Evolutionary conservation across 2,888 invertebrate species (phyloP).

Genomic region (Tenthredo notha): DNA sequence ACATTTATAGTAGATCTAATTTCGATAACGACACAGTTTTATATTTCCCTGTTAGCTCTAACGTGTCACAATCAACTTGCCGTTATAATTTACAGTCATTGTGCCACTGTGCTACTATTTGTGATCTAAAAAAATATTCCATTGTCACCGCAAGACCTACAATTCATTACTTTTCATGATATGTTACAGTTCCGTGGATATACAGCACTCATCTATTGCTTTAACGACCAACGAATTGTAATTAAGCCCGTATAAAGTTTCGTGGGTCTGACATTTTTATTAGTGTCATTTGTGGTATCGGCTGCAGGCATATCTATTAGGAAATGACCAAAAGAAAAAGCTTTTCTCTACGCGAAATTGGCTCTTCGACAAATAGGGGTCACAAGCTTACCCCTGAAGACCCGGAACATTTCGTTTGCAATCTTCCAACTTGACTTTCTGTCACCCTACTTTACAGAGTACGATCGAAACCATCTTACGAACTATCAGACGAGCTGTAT

Average conservation of each 20-base stretch:
- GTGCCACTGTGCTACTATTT: background rate
- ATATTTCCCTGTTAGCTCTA: background rate
- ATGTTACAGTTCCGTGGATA: slow-evolving; percentile 3
- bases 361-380: slow-evolving; percentile 59
- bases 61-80: slow-evolving; percentile 1
- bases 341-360: slow-evolving; percentile 48
- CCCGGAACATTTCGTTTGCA: slow-evolving; percentile 51
- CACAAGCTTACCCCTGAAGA: slow-evolving; percentile 56
- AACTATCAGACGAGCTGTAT: background rate
- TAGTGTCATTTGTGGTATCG: background rate
- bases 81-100: background rate
- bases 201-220: background rate
- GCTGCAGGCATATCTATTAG: slow-evolving; percentile 39
- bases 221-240: background rate
- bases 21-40: background rate
- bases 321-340: slow-evolving; percentile 34
- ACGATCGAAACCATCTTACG: background rate
- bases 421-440: slow-evolving; percentile 54
- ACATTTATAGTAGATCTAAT: background rate
- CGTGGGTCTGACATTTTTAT: slow-evolving; percentile 1
- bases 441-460: slow-evolving; percentile 1
- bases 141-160: slow-evolving; percentile 3
- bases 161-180: background rate
- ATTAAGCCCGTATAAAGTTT: background rate
- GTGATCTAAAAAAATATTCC: background rate